Evolutionary conservation across 2,888 invertebrate species (phyloP), one percentile per base, ranked within the genome.

Genomic region (Gymnocheta viridis): DNA sequence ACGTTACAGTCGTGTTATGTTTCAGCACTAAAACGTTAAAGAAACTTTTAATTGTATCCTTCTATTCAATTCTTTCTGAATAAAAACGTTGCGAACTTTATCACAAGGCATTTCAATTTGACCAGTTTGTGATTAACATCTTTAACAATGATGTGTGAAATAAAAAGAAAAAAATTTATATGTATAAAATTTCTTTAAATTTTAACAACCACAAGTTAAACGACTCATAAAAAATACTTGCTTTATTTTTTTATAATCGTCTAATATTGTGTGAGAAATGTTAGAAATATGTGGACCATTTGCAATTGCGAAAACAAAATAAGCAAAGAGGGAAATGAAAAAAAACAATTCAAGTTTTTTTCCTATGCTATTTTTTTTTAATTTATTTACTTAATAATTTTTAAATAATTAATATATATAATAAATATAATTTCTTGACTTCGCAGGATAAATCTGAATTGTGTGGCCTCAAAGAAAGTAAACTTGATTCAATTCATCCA

Each of bases 41-140:
- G n/a, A n/a, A n/a, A n/a, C n/a, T n/a, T n/a, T n/a, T n/a, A n/a
- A n/a, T n/a, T n/a, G n/a, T n/a, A n/a, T n/a, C n/a, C n/a, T n/a
- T n/a, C n/a, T n/a, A n/a, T n/a, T n/a, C n/a, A n/a, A n/a, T n/a
- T n/a, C n/a, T n/a, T n/a, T n/a, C n/a, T n/a, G n/a, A n/a, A n/a
- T n/a, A n/a, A n/a, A 41, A 5, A 41, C 41, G n/a, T 1, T 38
- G 14, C 12, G n/a, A n/a, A n/a, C n/a, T 5, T 32, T 5, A n/a
- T 49, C 22, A 22, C 49, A 22, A 29, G n/a, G 4, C 3, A 29
- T 29, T 56, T 56, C n/a, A 9, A 29, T 27, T 41, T 27, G 17
- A 64, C 41, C 27, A 44, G 27, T 64, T 64, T 44, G 24, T 14
- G 24, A 35, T 35, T 69, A 51, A 69, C 54, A 38, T 51, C 24